These are phyloP conservation scores for Nicator chloris DNA, from an alignment of 2,113 vertebrate genomes.

Conservation along the genomic window DNA sequence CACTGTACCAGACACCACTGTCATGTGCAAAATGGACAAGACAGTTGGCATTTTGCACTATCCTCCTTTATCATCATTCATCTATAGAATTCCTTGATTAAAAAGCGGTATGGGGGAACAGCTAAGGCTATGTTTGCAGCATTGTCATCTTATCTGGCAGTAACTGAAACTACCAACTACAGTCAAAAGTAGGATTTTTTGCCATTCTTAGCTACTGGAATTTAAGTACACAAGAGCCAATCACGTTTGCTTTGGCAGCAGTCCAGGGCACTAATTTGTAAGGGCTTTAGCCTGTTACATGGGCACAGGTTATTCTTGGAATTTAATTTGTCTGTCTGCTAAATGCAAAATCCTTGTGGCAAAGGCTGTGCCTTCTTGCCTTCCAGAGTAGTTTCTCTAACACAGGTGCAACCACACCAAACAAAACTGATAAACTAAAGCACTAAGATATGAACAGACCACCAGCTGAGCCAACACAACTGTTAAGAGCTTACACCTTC, in stretches of 20 bases:
- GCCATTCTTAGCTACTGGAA: not conserved
- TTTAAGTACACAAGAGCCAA: not conserved
- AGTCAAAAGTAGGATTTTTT: not conserved
- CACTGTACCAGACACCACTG: not conserved
- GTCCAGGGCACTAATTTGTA: slow-evolving; percentile 13
- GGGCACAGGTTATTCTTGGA: not conserved
- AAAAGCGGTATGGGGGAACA: not conserved
- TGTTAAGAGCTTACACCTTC: not conserved
- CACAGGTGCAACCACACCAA: not conserved
- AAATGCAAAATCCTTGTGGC: not conserved
- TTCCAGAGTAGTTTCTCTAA: not conserved
- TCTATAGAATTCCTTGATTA: not conserved
- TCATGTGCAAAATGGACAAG: not conserved
- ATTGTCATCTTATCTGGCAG: not conserved
- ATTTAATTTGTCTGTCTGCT: not conserved
- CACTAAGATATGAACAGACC: not conserved
- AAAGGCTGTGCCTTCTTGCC: not conserved
- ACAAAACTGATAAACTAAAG: not conserved
- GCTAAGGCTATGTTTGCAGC: not conserved
- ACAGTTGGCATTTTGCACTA: not conserved
- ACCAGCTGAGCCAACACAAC: not conserved
- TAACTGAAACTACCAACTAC: not conserved
- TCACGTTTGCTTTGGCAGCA: not conserved
- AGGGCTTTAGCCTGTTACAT: not conserved
- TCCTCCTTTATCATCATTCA: not conserved